Conservation (phyloP, 2,888 invertebrate species). For the Iphiclides podalirius region DNA sequence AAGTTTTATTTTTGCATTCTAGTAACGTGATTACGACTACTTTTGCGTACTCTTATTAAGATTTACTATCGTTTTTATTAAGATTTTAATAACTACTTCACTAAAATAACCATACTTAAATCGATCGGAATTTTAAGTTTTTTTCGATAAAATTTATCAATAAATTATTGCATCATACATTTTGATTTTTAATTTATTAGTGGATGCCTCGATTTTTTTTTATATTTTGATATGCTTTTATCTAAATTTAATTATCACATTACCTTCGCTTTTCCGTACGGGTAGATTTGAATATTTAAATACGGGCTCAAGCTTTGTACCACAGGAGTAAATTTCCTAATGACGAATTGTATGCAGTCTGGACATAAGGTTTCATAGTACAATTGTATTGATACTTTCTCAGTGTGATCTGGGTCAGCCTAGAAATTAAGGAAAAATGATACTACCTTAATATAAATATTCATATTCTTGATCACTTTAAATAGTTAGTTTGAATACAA, state of each 20-base stretch:
- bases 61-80: no score
- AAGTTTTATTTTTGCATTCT: no score
- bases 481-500: neutral
- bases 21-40: no score
- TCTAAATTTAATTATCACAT: neutral
- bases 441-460: neutral
- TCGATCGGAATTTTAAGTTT: no score
- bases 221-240: no score
- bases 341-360: slow-evolving; percentile 32
- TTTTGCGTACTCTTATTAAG: no score
- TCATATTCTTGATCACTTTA: neutral
- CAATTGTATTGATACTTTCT: slow-evolving; percentile 33
- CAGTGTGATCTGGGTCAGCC: slow-evolving; percentile 3
- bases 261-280: slow-evolving; percentile 46
- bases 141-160: no score
- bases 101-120: no score
- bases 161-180: no score
- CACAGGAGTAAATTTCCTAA: slow-evolving; percentile 24
- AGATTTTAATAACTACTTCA: no score
- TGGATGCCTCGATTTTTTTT: no score
- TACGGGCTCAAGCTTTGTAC: slow-evolving; percentile 28
- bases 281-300: slow-evolving; percentile 34
- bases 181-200: no score
- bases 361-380: slow-evolving; percentile 44
- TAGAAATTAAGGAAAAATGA: slow-evolving; percentile 4